These are phyloP conservation scores for Ophioninae sp. DNA, from an alignment of 2,888 invertebrate genomes.

Conservation along the genomic window DNA sequence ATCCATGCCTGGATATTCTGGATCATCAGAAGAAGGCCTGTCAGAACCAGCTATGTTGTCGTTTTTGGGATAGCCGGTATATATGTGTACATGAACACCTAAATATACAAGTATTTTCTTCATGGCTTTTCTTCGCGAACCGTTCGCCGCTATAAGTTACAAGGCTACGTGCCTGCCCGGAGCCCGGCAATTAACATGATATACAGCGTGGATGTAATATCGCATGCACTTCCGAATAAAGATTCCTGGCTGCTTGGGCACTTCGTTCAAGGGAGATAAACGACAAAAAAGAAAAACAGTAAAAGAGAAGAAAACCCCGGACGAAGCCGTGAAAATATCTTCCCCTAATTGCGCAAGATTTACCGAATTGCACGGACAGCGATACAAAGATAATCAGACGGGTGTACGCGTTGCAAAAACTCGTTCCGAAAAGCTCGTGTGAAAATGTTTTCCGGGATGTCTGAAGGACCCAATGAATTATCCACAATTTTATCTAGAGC, in stretches of 20 bases:
- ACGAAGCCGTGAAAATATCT: not conserved
- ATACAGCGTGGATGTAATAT: slow-evolving; percentile 78
- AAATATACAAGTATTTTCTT: slow-evolving; percentile 35
- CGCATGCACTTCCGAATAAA: slow-evolving; percentile 70
- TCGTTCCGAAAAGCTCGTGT: not conserved
- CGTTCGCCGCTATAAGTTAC: slow-evolving; percentile 73
- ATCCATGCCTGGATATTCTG: no score
- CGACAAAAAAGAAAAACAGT: slow-evolving; percentile 17
- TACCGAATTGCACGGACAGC: not conserved
- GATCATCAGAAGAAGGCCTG: no score
- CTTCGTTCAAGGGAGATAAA: slow-evolving; percentile 45
- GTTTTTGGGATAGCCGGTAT: not conserved
- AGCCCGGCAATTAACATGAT: slow-evolving; percentile 78
- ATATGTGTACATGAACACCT: slow-evolving; percentile 7
- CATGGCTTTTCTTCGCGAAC: slow-evolving; percentile 32
- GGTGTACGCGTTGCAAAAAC: not conserved
- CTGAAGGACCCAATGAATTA: no score
- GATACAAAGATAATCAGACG: not conserved
- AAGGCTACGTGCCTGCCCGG: slow-evolving; percentile 69
- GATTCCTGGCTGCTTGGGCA: slow-evolving; percentile 60
- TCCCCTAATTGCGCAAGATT: not conserved
- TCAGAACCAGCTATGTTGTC: no score
- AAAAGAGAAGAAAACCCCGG: not conserved
- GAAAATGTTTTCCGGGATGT: not conserved
- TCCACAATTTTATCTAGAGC: no score